Evolutionary conservation across 2,797 vertebrate genomes (phyloP).

Genomic region (Tapirus indicus): DNA sequence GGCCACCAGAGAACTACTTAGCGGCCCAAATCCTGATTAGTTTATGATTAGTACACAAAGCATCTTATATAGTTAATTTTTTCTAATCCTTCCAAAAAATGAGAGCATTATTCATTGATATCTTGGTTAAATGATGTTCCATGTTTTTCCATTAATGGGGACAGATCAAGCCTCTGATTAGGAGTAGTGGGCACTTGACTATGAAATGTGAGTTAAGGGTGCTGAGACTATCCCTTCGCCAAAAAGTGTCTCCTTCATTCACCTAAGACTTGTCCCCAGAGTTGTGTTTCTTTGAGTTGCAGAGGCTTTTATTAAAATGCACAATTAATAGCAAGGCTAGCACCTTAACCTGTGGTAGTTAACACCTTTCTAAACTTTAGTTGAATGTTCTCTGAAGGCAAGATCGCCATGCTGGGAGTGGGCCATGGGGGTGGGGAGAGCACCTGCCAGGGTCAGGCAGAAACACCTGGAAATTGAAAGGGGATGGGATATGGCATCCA

Average conservation of each 20-base stretch:
- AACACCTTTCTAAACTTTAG: neutral
- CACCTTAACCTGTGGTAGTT: neutral
- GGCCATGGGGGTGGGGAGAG: too few relatives aligned
- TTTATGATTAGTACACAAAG: too few relatives aligned
- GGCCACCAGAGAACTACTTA: neutral
- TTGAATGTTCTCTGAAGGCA: neutral
- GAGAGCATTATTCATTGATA: neutral
- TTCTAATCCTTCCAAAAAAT: neutral
- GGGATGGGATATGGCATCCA: too few relatives aligned
- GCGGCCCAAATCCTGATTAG: neutral
- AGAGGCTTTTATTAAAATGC: neutral
- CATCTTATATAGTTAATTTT: neutral
- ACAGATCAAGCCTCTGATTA: neutral
- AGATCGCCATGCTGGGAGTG: accelerated
- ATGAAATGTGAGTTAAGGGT: too few relatives aligned
- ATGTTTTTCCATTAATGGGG: neutral
- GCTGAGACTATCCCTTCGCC: neutral
- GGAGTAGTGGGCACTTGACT: neutral
- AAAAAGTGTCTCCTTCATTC: neutral
- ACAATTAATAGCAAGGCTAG: neutral
- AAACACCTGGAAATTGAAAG: neutral
- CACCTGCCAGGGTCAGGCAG: neutral
- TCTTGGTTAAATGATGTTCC: too few relatives aligned
- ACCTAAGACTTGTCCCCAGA: neutral
- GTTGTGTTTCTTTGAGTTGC: neutral